Evolutionary conservation across 2,888 invertebrate genomes (phyloP), one percentile per base, ranked within the genome.

Genomic region (Tribolium freemani): DNA sequence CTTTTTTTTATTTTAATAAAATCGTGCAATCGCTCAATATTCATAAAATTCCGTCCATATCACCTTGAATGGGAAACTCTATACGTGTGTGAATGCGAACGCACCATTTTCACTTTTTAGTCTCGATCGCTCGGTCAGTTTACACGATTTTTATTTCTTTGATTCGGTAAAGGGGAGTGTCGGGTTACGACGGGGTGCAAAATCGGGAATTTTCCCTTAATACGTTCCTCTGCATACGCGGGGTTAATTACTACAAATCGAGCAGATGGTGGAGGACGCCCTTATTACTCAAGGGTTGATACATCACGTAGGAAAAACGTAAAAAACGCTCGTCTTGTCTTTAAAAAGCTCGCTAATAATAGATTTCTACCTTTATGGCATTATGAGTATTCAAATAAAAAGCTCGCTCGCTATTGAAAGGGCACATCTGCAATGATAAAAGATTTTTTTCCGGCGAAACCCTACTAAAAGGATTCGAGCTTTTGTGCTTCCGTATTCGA

Each of bases 51-150:
- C 54, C 26, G 69, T 11, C 38, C 51, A 53, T 66, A 57, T 67
- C 66, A 66, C 71, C 66, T 57, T 50, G 64, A 26, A 60, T 53
- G 66, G 58, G 69, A 71, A 71, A 71, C 66, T 66, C 30, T 64
- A 71, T 66, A 71, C 71, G 71, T 71, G 71, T 71, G 71, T 71
- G 71, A 71, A 71, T 71, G 64, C 51, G 66, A 64, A 64, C 51
- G n/a, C 11, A 20, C 31, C 60, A 70, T 70, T 70, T 70, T 70
- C 70, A 70, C 70, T 70, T 70, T 71, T 71, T 63, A 53, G 53
- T 30, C 60, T 44, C 63, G 38, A 20, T 68, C 57, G 68, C 30
- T 48, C 68, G 68, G 68, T 68, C 68, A 68, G 58, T 58, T 57
- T 68, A 57, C 57, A 50, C 20, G 13, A 20, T 50, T 48, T 63